phyloP scores from a whole-genome alignment of 2,113 vertebrate genomes.

The Stegostoma tigrinum region DNA sequence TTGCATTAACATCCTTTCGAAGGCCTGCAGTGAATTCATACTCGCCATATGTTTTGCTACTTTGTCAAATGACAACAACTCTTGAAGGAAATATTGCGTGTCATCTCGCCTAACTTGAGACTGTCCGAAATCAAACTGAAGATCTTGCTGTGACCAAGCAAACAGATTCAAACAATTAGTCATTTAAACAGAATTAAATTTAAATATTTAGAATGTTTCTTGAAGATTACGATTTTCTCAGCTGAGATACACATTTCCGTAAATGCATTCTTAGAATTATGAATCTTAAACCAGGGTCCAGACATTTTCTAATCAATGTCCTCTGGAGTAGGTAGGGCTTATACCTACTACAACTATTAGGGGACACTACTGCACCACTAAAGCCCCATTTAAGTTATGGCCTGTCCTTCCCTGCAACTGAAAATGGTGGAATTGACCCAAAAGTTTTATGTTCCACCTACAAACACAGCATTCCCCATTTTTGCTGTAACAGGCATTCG shows the following conservation, averaged over 20 bases:
- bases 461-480: too few species aligned
- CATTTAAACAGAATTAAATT: not conserved
- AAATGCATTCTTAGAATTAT: not conserved
- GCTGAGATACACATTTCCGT: not conserved
- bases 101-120: not conserved
- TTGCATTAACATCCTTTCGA: not conserved
- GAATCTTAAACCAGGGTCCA: not conserved
- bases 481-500: too few species aligned
- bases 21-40: not conserved
- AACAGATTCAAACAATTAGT: not conserved
- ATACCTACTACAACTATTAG: too few species aligned
- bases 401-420: too few species aligned
- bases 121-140: not conserved
- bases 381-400: too few species aligned
- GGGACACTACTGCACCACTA: too few species aligned
- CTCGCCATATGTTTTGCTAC: too few species aligned
- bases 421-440: too few species aligned
- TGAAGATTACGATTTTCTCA: not conserved
- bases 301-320: not conserved
- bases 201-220: not conserved
- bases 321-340: too few species aligned
- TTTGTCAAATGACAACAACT: not conserved
- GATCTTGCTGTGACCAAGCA: not conserved
- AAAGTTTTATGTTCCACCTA: too few species aligned
- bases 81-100: not conserved